Conservation (phyloP, 2,113 vertebrate genomes). For the Sprattus sprattus region DNA sequence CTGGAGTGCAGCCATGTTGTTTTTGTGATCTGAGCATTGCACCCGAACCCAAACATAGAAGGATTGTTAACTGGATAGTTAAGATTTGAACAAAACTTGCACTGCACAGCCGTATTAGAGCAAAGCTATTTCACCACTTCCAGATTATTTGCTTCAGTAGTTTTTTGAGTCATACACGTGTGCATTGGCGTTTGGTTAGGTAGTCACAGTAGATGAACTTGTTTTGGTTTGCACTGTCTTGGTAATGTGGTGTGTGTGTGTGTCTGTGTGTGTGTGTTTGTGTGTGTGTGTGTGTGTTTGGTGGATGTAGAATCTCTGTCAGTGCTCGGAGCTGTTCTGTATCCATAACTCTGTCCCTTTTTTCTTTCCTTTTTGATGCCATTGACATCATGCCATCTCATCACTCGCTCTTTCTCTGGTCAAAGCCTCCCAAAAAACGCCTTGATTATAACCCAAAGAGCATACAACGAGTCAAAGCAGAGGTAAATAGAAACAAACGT, state of each 20-base stretch:
- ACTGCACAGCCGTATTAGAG: background rate
- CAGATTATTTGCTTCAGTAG: background rate
- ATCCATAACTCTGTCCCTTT: conserved; percentile 36
- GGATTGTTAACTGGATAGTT: background rate
- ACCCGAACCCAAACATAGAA: background rate
- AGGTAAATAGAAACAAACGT: conserved; percentile 39
- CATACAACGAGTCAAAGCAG: conserved; percentile 26
- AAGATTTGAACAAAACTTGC: background rate
- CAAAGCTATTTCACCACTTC: background rate
- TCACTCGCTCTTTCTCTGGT: conserved; percentile 33
- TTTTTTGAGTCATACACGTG: background rate
- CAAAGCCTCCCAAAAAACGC: conserved; percentile 55
- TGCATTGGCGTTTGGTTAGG: background rate
- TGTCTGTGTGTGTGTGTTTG: background rate
- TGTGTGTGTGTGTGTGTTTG: conserved; percentile 13
- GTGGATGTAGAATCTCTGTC: conserved; percentile 20
- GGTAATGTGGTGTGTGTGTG: background rate
- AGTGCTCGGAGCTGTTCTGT: background rate
- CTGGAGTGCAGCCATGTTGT: background rate
- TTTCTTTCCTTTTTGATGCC: conserved; percentile 40
- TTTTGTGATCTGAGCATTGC: background rate
- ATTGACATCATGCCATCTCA: conserved; percentile 30
- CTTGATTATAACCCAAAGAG: conserved; percentile 54
- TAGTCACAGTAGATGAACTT: background rate
- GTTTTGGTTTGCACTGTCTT: background rate